Base-by-base conservation (phyloP, 2,797 vertebrate species). In the Acanthis flammea region DNA sequence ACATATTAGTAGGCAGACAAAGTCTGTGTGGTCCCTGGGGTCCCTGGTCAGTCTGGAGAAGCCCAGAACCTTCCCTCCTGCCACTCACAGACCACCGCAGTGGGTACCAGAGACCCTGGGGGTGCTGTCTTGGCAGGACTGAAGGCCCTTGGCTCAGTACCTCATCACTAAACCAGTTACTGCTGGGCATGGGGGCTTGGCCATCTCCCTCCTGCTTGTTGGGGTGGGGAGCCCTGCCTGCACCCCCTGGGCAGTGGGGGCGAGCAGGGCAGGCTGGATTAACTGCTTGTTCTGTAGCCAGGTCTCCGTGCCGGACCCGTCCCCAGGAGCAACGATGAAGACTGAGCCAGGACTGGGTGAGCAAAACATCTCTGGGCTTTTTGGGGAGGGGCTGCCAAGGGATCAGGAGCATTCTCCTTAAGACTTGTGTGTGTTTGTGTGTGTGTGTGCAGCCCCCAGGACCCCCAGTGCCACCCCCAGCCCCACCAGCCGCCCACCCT, bases 401-500 rank as follows among this genome's bases (percentile, higher is more conserved):
- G 31, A 54, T 44, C 6, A 4, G 42, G 31, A 89, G 48, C 45
- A 15, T 15, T 6, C 0, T 71, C 31, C 37, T 73, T n/a, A 86
- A 97, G 51, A 44, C 31, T 2, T 31, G 10, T 66, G 17, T 1
- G 51, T 44, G 19, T 53, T 8, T 83, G 12, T 2, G 19, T 53
- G 9, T 53, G 9, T 83, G 12, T 3, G 12, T 68, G 57, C 96
- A 92, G 96, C 90, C 75, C 95, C 97, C 45, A 96, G 95, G 87
- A 84, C 96, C 44, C 87, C 96, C 27, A 14, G 63, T 2, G 57
- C 80, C 16, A 91, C 98, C 1, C 97, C 98, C 0, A 61, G 96
- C 68, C 98, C 99, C 14, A 96, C 98, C 89, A 98, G 96, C 85
- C 98, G 99, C 39, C 99, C 99, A 0, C 99, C 99, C 5, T 99